Conservation (phyloP, 2,888 invertebrate species). For the Balanococcus diminutus region DNA sequence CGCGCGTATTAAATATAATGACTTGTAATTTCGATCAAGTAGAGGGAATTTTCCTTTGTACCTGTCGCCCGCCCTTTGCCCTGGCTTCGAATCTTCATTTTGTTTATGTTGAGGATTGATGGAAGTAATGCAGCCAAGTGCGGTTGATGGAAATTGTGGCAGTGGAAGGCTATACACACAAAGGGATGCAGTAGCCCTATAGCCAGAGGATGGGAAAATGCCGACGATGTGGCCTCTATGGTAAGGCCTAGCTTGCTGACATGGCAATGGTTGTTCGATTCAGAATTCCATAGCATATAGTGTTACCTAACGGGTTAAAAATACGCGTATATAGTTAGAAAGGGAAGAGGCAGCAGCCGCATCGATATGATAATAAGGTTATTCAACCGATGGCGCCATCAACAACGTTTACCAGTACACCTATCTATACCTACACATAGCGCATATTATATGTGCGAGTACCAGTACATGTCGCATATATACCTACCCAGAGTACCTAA, state of each 20-base stretch:
- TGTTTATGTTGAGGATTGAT: no score
- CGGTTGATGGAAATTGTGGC: background rate
- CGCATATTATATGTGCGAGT: background rate
- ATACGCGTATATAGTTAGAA: background rate
- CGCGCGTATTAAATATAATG: constrained; percentile 39
- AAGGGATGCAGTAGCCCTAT: background rate
- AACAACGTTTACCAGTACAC: background rate
- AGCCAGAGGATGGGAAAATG: background rate
- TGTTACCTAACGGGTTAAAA: constrained; percentile 48
- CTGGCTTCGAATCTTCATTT: no score
- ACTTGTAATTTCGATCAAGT: constrained; percentile 32
- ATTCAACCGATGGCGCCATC: constrained; percentile 51
- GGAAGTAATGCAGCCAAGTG: background rate
- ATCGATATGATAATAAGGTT: constrained; percentile 50
- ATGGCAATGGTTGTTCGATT: background rate
- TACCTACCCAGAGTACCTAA: background rate
- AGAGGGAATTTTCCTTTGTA: background rate
- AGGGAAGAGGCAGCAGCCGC: background rate
- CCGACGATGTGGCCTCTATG: background rate
- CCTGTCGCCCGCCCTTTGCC: no score
- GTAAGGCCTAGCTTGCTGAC: background rate
- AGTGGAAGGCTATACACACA: background rate
- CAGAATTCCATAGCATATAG: background rate
- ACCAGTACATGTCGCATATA: background rate
- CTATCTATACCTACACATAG: background rate